Evolutionary conservation across 2,797 vertebrate genomes (phyloP).

Genomic region (Tokudaia muenninki): DNA sequence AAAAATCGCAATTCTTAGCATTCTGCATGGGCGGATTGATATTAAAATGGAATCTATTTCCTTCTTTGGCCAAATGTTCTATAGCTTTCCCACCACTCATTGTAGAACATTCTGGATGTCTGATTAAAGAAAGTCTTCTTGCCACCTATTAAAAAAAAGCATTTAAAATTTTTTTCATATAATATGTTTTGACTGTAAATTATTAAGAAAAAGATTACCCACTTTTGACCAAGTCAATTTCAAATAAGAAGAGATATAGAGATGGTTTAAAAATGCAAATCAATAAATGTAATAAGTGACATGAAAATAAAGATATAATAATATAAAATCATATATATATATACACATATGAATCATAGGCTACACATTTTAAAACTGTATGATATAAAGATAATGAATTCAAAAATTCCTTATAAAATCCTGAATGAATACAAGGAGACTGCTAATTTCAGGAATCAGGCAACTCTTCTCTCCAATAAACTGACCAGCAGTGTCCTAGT

Average conservation of each 20-base stretch:
- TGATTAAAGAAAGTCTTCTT: conserved; percentile 93
- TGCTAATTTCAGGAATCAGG: neutral
- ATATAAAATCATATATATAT: too few relatives aligned
- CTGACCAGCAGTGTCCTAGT: neutral
- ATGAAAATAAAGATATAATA: neutral
- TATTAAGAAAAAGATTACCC: neutral
- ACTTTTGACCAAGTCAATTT: neutral
- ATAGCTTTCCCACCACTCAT: conserved; percentile 96
- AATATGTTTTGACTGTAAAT: neutral
- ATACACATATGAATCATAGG: neutral
- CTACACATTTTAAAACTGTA: neutral
- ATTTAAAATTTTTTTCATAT: neutral
- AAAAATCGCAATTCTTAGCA: conserved; percentile 93
- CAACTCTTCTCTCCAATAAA: neutral
- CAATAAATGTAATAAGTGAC: neutral
- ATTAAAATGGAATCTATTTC: conserved; percentile 87
- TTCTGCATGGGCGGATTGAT: conserved; percentile 92
- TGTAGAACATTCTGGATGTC: conserved; percentile 90
- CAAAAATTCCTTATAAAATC: neutral
- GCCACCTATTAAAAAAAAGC: conserved; percentile 91
- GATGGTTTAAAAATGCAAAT: neutral
- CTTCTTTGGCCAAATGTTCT: conserved; percentile 93
- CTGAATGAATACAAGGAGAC: neutral
- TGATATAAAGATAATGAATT: conserved; percentile 35
- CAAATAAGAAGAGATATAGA: neutral